Percentiles rank a stretch among this genome's conserved stretches.
Conservation (phyloP, 37 sponge, comb jelly and placozoan species). For the Ephydatia muelleri region DNA sequence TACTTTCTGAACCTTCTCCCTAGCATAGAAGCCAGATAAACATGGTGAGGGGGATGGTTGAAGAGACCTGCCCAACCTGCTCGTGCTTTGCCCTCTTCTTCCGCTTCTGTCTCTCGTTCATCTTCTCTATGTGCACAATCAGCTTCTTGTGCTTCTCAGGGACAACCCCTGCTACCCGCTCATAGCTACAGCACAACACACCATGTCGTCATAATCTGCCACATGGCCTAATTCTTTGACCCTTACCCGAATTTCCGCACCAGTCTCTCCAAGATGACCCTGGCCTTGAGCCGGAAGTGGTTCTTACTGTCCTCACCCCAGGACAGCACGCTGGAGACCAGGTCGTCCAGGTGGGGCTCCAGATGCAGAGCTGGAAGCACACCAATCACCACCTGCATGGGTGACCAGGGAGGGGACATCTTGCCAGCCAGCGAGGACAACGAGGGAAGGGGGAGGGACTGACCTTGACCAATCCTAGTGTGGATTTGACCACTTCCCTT, state of each 20-base stretch:
- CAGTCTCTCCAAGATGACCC: constrained; percentile 72
- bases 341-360: constrained; percentile 49
- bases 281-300: constrained; percentile 76
- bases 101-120: constrained; percentile 57
- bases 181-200: constrained; percentile 52
- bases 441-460: no score
- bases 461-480: constrained; percentile 64
- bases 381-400: constrained; percentile 49
- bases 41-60: neutral
- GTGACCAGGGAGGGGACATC: neutral
- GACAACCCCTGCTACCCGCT: constrained; percentile 46
- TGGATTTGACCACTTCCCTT: constrained; percentile 72
- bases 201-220: neutral
- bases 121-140: constrained; percentile 62
- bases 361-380: constrained; percentile 57
- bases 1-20: neutral
- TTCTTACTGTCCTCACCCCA: constrained; percentile 68
- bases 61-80: neutral
- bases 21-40: neutral
- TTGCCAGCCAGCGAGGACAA: neutral
- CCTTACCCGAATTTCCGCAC: constrained; percentile 70
- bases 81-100: constrained; percentile 24
- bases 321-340: constrained; percentile 54
- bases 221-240: neutral
- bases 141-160: constrained; percentile 77